A percentile compares a stretch with the other conserved stretches of the same genome.
Evolutionary conservation across 1,140 invertebrate species (phyloP).

Genomic region (Drosophila navojoa): DNA sequence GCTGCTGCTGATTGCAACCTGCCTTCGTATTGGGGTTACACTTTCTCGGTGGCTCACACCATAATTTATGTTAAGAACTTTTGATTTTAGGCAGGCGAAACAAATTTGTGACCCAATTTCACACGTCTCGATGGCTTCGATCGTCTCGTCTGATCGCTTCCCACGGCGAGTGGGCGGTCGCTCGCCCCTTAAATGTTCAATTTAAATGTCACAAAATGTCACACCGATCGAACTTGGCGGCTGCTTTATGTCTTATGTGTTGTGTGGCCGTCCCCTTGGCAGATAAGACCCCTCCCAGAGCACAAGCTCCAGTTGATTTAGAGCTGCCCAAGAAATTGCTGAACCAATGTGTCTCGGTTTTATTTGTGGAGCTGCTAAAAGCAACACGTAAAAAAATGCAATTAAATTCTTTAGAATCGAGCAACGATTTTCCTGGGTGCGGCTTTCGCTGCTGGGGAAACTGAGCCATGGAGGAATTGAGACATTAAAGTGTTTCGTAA

Average conservation of each 20-base stretch:
- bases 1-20: conserved; percentile 24
- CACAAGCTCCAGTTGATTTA: conserved; percentile 2
- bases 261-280: too few species aligned
- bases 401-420: conserved; percentile 41
- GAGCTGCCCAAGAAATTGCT: conserved; percentile 17
- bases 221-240: conserved; percentile 42
- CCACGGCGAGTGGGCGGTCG: conserved; percentile 24
- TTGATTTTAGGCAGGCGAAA: conserved; percentile 39
- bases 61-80: conserved; percentile 55
- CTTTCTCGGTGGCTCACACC: conserved; percentile 20
- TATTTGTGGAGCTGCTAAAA: conserved; percentile 28
- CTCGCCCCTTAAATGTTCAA: conserved; percentile 13
- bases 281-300: neutral
- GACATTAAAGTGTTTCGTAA: conserved; percentile 31
- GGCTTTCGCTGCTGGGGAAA: neutral
- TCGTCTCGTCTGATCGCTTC: conserved; percentile 1
- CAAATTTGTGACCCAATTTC: conserved; percentile 30
- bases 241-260: conserved; percentile 28
- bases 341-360: conserved; percentile 33
- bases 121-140: conserved; percentile 2
- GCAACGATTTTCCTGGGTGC: conserved; percentile 19
- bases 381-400: conserved; percentile 43
- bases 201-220: conserved; percentile 64
- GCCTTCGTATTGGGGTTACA: conserved; percentile 43
- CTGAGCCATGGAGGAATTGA: conserved; percentile 14